phyloP scores from a whole-genome alignment of 2,888 invertebrate species.

The Gonocerus acuteangulatus region DNA sequence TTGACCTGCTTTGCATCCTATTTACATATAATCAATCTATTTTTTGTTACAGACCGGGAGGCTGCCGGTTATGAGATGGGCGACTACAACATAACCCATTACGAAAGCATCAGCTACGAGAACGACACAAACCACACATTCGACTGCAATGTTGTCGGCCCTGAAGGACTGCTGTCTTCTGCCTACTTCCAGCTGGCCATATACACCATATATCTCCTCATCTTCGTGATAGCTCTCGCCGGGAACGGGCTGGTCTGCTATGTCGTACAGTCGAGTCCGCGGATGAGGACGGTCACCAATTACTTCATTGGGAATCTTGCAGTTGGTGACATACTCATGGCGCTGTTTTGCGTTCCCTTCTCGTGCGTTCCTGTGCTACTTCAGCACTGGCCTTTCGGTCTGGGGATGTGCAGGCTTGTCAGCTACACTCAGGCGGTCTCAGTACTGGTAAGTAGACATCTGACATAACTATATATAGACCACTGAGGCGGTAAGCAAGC shows the following conservation, averaged over 20 bases:
- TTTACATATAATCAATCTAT: no score
- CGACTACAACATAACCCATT: no score
- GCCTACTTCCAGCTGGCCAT: constrained; percentile 42
- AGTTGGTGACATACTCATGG: constrained; percentile 82
- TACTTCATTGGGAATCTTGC: constrained; percentile 85
- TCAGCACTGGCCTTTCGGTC: constrained; percentile 83
- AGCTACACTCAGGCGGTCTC: constrained; percentile 54
- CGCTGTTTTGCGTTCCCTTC: constrained; percentile 83
- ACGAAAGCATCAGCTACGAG: no score
- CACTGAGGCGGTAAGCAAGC: no score
- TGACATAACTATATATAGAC: no score
- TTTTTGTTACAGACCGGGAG: no score
- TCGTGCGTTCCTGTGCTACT: constrained; percentile 73
- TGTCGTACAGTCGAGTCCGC: constrained; percentile 70
- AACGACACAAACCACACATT: background rate
- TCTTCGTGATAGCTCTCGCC: constrained; percentile 61
- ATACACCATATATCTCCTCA: constrained; percentile 62
- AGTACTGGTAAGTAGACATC: constrained; percentile 52
- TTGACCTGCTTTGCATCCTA: no score
- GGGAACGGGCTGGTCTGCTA: constrained; percentile 79
- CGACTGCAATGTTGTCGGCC: constrained; percentile 9
- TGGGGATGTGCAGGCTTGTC: constrained; percentile 70
- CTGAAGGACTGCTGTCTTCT: constrained; percentile 31
- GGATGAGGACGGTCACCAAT: constrained; percentile 88
- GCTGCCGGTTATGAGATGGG: no score